Conservation (phyloP, 2,888 invertebrate genomes). For the Brenthis daphne region DNA sequence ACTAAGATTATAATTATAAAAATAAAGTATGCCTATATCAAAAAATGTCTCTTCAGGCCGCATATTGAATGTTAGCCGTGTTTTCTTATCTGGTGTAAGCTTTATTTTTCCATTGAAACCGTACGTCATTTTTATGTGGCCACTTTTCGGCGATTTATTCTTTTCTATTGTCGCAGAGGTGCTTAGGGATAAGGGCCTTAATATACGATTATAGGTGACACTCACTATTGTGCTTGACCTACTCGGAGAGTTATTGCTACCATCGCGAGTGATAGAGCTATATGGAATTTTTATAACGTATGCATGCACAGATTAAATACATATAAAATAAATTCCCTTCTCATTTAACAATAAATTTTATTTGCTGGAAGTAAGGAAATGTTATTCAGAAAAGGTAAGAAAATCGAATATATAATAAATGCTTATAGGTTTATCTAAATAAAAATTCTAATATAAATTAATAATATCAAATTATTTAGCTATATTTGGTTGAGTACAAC, state of each 20-base stretch:
- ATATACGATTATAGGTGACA: constrained; percentile 82
- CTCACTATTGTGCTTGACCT: constrained; percentile 81
- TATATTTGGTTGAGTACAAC: too few relatives aligned
- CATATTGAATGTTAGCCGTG: not conserved
- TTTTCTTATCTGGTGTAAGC: constrained; percentile 39
- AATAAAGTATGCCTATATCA: not conserved
- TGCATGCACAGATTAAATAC: constrained; percentile 10
- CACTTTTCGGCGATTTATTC: constrained; percentile 81
- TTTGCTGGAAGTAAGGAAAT: too few relatives aligned
- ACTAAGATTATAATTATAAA: not conserved
- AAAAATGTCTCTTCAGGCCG: not conserved
- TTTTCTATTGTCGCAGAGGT: constrained; percentile 79
- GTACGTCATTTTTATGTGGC: constrained; percentile 81
- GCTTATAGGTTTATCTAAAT: too few relatives aligned
- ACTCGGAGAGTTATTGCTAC: constrained; percentile 73
- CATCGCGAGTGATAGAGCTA: constrained; percentile 69
- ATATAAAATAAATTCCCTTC: not conserved
- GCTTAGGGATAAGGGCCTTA: constrained; percentile 80
- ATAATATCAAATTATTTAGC: too few relatives aligned
- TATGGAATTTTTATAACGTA: constrained; percentile 49
- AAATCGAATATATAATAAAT: too few relatives aligned
- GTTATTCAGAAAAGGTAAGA: too few relatives aligned
- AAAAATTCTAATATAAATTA: too few relatives aligned
- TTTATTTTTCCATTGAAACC: constrained; percentile 53
- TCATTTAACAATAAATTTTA: too few relatives aligned